Evolutionary conservation across 1,140 invertebrate species (phyloP).

Genomic region (Ceratitis capitata): DNA sequence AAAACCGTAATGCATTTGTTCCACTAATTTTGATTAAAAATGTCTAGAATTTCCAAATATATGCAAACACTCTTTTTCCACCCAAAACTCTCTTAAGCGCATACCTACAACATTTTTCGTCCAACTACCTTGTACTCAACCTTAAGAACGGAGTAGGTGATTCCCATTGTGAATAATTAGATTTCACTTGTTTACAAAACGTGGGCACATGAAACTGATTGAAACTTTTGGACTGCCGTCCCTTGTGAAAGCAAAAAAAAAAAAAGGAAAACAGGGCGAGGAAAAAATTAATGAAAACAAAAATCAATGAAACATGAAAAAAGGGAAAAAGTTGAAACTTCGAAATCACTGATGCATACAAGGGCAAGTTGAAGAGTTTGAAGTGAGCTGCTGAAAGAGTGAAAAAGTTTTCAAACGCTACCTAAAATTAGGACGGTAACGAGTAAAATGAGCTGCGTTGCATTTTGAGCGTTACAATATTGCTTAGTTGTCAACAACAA

Average conservation of each 20-base stretch:
- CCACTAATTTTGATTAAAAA: too few species aligned
- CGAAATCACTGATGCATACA: not conserved
- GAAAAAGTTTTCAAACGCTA: not conserved
- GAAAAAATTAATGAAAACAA: not conserved
- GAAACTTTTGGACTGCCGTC: not conserved
- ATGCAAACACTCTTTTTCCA: too few species aligned
- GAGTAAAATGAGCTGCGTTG: not conserved
- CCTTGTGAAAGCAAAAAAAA: not conserved
- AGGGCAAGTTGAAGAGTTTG: not conserved
- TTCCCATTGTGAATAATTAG: not conserved
- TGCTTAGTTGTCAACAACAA: not conserved
- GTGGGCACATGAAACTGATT: not conserved
- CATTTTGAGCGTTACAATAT: not conserved
- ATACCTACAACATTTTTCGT: too few species aligned
- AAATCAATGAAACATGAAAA: not conserved
- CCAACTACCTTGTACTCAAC: too few species aligned
- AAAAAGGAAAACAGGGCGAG: not conserved
- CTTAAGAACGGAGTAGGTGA: too few species aligned
- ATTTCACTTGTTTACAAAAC: not conserved
- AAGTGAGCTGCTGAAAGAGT: not conserved
- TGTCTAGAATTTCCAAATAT: too few species aligned
- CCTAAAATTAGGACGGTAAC: not conserved
- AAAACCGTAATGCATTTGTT: too few species aligned
- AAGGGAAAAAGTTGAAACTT: not conserved
- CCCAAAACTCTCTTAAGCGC: too few species aligned